These are phyloP conservation scores for Emydocephalus ijimae DNA, from an alignment of 2,113 vertebrate genomes.

Conservation along the genomic window DNA sequence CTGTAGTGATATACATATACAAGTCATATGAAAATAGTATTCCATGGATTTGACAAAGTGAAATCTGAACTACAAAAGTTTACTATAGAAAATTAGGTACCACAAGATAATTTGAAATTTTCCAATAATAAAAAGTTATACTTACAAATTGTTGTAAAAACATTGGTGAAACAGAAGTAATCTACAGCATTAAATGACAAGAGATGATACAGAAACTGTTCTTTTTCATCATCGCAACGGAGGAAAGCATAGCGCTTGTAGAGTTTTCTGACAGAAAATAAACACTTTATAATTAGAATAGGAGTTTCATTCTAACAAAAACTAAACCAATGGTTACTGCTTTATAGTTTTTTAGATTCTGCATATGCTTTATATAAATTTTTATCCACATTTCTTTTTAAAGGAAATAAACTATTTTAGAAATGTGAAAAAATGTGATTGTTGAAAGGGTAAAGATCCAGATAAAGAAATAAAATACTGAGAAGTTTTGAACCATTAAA, in stretches of 20 bases:
- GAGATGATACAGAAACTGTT: conserved; percentile 98
- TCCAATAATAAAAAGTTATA: conserved; percentile 44
- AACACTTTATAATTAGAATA: conserved; percentile 46
- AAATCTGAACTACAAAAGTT: neutral
- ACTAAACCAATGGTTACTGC: neutral
- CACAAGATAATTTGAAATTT: neutral
- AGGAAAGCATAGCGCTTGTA: conserved; percentile 98
- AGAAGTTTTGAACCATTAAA: neutral
- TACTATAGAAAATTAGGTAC: neutral
- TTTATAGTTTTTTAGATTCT: neutral
- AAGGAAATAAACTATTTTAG: neutral
- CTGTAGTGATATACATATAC: neutral
- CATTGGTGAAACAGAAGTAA: conserved; percentile 99
- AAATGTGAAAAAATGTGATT: neutral
- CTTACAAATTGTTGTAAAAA: conserved; percentile 98
- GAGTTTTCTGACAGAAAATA: conserved; percentile 81
- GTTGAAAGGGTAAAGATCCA: neutral
- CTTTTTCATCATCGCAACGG: conserved; percentile 97
- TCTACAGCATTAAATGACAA: conserved; percentile 97
- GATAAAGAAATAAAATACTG: neutral
- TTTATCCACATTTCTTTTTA: neutral
- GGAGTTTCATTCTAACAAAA: neutral
- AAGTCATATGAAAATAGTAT: neutral
- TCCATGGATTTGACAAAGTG: neutral
- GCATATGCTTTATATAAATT: neutral